Evolutionary conservation across 2,888 invertebrate genomes (phyloP).

Genomic region (Anagyrus pseudococci): DNA sequence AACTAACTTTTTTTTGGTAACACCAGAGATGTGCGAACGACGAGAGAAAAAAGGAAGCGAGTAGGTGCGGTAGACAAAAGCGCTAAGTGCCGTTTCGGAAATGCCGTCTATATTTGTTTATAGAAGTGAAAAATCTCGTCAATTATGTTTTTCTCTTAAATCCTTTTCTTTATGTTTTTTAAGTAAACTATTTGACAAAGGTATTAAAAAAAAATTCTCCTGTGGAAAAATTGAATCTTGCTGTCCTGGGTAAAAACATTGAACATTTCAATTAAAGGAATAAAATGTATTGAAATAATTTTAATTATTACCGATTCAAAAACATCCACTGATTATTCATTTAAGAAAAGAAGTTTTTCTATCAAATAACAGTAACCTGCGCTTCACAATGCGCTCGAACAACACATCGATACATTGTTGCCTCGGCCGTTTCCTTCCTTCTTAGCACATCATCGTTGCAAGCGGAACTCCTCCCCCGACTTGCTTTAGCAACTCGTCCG

Average conservation of each 20-base stretch:
- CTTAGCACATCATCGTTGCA: too few species aligned
- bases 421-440: background rate
- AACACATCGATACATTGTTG: too few species aligned
- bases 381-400: too few species aligned
- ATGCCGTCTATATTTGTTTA: background rate
- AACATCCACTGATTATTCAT: too few species aligned
- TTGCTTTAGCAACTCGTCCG: too few species aligned
- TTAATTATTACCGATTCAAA: background rate
- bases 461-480: too few species aligned
- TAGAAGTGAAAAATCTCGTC: background rate
- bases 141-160: background rate
- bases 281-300: background rate
- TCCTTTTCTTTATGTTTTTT: background rate
- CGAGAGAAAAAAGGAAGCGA: background rate
- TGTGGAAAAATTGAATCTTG: background rate
- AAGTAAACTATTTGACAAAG: background rate
- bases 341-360: too few species aligned
- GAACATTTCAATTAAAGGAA: background rate
- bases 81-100: background rate
- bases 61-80: background rate
- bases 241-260: background rate
- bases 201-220: background rate
- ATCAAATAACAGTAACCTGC: too few species aligned
- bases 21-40: too few species aligned
- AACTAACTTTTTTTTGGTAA: constrained; percentile 13